Conservation (phyloP, 2,113 vertebrate genomes). For the Argyrosomus japonicus region DNA sequence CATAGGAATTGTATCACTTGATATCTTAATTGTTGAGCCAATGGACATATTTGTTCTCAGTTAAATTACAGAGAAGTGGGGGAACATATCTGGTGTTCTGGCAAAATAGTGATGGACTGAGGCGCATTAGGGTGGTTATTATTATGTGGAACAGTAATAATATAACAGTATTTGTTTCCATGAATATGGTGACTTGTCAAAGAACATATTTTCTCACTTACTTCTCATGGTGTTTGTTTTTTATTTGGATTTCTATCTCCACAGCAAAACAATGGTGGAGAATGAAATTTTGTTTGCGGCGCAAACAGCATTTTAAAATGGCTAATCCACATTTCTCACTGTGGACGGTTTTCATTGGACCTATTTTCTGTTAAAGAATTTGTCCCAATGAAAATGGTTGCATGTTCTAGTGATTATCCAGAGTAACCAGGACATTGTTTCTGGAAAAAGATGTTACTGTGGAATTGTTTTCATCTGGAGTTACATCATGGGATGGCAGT, state of each 20-base stretch:
- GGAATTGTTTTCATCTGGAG: background rate
- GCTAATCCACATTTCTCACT: background rate
- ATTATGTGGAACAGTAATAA: background rate
- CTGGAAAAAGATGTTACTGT: background rate
- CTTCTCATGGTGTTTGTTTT: background rate
- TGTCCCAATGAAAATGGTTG: background rate
- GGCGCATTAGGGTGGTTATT: background rate
- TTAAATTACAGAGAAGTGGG: conserved; percentile 21
- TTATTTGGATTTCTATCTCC: background rate
- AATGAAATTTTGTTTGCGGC: background rate
- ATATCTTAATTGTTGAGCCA: conserved; percentile 53
- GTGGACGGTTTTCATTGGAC: background rate
- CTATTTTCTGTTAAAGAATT: background rate
- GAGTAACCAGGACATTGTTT: background rate
- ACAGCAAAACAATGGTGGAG: background rate
- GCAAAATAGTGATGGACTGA: conserved; percentile 7
- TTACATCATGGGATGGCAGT: background rate
- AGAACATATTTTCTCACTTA: background rate
- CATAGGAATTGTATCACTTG: conserved; percentile 25
- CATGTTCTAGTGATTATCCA: background rate
- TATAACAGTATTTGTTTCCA: background rate
- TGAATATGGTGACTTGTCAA: background rate
- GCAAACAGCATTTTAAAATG: background rate
- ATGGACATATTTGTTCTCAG: conserved; percentile 38
- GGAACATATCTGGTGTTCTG: background rate